These are phyloP conservation scores for Cosmia trapezina DNA, from an alignment of 2,888 invertebrate genomes.

Conservation along the genomic window DNA sequence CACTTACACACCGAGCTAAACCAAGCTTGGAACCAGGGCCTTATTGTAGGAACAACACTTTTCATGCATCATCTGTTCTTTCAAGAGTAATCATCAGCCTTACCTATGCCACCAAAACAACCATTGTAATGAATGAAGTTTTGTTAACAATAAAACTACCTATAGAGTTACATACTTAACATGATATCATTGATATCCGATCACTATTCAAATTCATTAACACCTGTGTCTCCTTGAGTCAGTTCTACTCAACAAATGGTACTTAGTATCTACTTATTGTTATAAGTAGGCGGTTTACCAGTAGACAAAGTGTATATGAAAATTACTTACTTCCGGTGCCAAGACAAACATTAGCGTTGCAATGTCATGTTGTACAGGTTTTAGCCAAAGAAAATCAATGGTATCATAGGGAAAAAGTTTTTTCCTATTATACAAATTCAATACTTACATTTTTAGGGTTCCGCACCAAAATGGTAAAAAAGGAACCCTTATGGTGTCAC, in stretches of 20 bases:
- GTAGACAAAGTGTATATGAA: slow-evolving; percentile 20
- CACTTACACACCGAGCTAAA: too few relatives aligned
- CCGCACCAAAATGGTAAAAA: too few relatives aligned
- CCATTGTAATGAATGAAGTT: not conserved
- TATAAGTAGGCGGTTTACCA: not conserved
- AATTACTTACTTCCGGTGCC: slow-evolving; percentile 14
- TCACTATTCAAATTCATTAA: slow-evolving; percentile 15
- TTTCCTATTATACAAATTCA: too few relatives aligned
- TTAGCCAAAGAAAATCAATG: too few relatives aligned
- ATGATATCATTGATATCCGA: not conserved
- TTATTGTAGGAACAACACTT: not conserved
- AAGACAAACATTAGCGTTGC: slow-evolving; percentile 5
- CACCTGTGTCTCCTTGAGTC: slow-evolving; percentile 22
- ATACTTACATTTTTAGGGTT: too few relatives aligned
- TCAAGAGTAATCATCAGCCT: not conserved
- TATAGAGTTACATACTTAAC: not conserved
- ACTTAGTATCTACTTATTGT: not conserved
- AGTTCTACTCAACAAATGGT: not conserved
- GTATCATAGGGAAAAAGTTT: too few relatives aligned
- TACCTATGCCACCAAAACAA: not conserved
- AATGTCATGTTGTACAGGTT: slow-evolving; percentile 7
- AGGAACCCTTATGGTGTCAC: too few relatives aligned
- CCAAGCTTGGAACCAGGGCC: too few relatives aligned
- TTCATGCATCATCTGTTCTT: not conserved
- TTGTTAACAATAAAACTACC: not conserved